These are phyloP conservation scores for Zoanthus sociatus DNA, from an alignment of 92 coral and sea anemone species.

Conservation along the genomic window DNA sequence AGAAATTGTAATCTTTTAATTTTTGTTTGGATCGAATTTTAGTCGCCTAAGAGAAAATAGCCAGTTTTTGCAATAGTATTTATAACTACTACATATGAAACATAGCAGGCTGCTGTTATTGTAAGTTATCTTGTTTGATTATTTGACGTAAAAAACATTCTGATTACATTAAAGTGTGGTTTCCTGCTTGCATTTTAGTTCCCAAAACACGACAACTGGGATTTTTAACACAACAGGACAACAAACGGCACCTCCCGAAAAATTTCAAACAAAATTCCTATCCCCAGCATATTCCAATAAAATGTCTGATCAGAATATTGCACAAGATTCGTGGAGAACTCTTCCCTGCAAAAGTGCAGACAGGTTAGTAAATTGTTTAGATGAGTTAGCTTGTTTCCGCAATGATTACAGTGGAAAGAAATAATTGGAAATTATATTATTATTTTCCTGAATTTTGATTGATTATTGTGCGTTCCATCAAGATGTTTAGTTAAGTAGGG, in stretches of 20 bases:
- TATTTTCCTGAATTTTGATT: no score
- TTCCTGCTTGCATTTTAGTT: conserved; percentile 1
- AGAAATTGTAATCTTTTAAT: no score
- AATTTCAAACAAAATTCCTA: conserved; percentile 10
- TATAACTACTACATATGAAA: no score
- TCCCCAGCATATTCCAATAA: conserved; percentile 64
- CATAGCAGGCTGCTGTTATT: no score
- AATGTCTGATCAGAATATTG: conserved; percentile 60
- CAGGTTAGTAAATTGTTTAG: background rate
- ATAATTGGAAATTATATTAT: no score
- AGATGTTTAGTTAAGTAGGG: no score
- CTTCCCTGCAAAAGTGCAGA: conserved; percentile 34
- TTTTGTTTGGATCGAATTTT: no score
- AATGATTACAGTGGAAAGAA: no score
- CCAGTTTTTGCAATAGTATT: no score
- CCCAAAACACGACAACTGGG: background rate
- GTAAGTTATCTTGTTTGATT: background rate
- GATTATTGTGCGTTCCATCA: no score
- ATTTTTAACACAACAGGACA: conserved; percentile 35
- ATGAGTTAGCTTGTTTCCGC: background rate
- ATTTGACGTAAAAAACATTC: background rate
- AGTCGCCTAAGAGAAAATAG: no score
- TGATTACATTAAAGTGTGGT: background rate
- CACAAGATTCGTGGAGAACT: conserved; percentile 13
- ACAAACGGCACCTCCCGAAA: background rate